These are phyloP conservation scores for Cephus nigrinus DNA, from an alignment of 2,888 invertebrate genomes.

Conservation along the genomic window DNA sequence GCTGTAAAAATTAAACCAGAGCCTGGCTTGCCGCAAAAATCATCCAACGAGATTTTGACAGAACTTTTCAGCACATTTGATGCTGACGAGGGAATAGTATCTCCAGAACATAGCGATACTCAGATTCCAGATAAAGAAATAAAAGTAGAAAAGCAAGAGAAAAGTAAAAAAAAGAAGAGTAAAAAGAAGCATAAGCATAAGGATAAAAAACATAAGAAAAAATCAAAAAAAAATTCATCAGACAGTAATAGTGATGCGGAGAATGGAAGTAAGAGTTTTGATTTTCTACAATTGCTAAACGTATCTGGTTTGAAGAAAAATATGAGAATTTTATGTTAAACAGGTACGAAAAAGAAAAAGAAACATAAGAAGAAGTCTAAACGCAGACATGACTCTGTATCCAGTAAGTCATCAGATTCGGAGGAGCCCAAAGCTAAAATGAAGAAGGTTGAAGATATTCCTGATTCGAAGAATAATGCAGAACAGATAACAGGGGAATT, in stretches of 20 bases:
- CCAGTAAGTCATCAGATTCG: constrained; percentile 41
- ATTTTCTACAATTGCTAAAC: neutral
- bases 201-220: constrained; percentile 68
- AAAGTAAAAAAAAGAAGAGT: constrained; percentile 51
- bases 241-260: constrained; percentile 52
- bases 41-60: constrained; percentile 83
- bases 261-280: constrained; percentile 46
- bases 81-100: constrained; percentile 64
- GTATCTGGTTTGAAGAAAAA: neutral
- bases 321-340: neutral
- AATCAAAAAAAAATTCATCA: constrained; percentile 63
- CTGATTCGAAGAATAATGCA: constrained; percentile 25
- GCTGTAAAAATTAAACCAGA: constrained; percentile 62
- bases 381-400: constrained; percentile 50
- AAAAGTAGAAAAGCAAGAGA: constrained; percentile 38
- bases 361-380: constrained; percentile 62
- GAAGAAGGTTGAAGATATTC: constrained; percentile 30
- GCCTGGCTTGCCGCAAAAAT: constrained; percentile 69
- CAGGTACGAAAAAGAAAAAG: constrained; percentile 54
- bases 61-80: constrained; percentile 82
- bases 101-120: constrained; percentile 35
- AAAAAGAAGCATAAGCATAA: constrained; percentile 69
- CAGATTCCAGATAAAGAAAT: constrained; percentile 31
- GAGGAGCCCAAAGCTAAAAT: constrained; percentile 41
- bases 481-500: neutral